Conservation (phyloP, 2,797 vertebrate species). For the Remorina albescens region DNA sequence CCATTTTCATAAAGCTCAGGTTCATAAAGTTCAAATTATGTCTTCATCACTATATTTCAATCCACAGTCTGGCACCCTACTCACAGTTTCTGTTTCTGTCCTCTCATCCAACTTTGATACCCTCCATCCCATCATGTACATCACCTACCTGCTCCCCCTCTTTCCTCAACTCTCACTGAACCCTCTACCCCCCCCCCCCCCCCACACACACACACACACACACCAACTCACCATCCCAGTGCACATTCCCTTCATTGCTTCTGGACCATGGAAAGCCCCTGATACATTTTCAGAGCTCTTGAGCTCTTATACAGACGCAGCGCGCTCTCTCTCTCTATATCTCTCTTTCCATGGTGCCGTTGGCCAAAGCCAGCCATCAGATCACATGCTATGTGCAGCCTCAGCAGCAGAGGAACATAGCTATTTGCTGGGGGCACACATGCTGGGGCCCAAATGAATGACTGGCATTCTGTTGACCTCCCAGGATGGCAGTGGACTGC, state of each 20-base stretch:
- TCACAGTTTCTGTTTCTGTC: slow-evolving; percentile 2
- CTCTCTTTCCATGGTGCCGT: slow-evolving; percentile 66
- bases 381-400: slow-evolving; percentile 85
- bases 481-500: slow-evolving; percentile 65
- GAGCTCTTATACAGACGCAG: slow-evolving; percentile 69
- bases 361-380: slow-evolving; percentile 77
- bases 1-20: too few species aligned
- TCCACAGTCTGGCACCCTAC: neutral
- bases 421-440: slow-evolving; percentile 80
- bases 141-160: slow-evolving; percentile 54
- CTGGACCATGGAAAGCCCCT: slow-evolving; percentile 77
- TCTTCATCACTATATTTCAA: neutral
- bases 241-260: slow-evolving; percentile 72
- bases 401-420: slow-evolving; percentile 79
- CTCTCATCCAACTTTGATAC: neutral
- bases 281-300: slow-evolving; percentile 73
- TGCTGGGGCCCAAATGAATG: slow-evolving; percentile 76
- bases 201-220: too few species aligned
- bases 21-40: neutral
- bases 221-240: slow-evolving; percentile 33
- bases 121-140: neutral
- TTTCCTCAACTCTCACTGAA: slow-evolving; percentile 35
- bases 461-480: slow-evolving; percentile 81
- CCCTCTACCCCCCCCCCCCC: slow-evolving; percentile 8
- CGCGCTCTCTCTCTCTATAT: slow-evolving; percentile 34